Conservation (phyloP, 2,113 vertebrate genomes). For the Entomyzon cyanotis region DNA sequence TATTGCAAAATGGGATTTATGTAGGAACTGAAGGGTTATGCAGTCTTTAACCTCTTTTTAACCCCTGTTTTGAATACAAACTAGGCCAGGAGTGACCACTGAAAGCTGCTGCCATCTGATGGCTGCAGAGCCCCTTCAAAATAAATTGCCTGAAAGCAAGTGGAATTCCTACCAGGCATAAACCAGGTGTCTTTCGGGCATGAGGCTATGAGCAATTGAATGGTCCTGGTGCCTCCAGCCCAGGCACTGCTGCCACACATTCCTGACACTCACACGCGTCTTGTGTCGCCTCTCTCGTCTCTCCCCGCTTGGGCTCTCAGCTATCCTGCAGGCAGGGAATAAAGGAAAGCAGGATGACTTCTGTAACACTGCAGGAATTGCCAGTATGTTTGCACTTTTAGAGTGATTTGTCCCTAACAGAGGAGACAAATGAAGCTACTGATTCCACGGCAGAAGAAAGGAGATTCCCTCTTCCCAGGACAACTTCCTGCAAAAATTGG, state of each 20-base stretch:
- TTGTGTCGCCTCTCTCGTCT: neutral
- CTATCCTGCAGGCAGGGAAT: neutral
- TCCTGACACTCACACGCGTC: rapidly evolving
- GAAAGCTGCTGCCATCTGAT: constrained; percentile 12
- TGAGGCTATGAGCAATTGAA: no score
- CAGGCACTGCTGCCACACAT: neutral
- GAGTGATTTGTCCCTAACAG: neutral
- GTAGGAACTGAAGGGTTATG: neutral
- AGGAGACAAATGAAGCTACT: neutral
- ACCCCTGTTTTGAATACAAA: neutral
- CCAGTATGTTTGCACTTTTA: neutral
- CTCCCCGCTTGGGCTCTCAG: rapidly evolving
- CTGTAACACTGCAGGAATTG: neutral
- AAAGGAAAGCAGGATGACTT: neutral
- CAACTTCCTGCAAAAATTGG: neutral
- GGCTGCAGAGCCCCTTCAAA: neutral
- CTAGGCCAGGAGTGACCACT: neutral
- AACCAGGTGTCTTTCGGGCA: neutral
- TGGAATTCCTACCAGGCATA: neutral
- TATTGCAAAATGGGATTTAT: neutral
- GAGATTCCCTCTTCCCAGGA: neutral
- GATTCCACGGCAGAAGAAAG: neutral
- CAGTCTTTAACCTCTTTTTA: neutral
- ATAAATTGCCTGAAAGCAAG: neutral
- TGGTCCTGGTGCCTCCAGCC: neutral